Percentiles rank a stretch among this genome's conserved stretches.
Conservation (phyloP, 2,797 vertebrate genomes). For the Salmo trutta region DNA sequence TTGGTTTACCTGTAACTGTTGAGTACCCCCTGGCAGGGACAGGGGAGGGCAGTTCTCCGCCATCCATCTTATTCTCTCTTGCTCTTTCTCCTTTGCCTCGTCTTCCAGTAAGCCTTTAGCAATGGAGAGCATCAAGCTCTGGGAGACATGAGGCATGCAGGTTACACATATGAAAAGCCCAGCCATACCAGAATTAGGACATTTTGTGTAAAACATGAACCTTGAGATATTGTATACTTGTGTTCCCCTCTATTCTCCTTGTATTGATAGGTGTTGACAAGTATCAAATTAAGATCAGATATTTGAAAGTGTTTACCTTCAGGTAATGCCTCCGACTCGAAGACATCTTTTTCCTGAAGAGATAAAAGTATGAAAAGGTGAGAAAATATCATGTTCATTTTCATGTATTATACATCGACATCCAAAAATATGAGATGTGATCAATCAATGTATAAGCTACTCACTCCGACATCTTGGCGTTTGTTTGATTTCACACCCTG, state of each 20-base stretch:
- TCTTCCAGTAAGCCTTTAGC: conserved; percentile 86
- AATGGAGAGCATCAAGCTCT: conserved; percentile 96
- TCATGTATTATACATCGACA: background rate
- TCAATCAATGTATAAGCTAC: conserved; percentile 41
- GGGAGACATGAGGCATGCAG: conserved; percentile 13
- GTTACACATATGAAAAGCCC: background rate
- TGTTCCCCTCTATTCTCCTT: background rate
- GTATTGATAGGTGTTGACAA: background rate
- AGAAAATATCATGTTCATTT: background rate
- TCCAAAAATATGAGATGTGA: background rate
- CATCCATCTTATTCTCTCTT: conserved; percentile 84
- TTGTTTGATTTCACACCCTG: conserved; percentile 54
- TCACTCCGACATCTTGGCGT: conserved; percentile 77
- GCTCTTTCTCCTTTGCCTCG: conserved; percentile 77
- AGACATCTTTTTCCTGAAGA: conserved; percentile 85
- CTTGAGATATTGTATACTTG: background rate
- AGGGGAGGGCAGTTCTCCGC: conserved; percentile 81
- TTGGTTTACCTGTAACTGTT: conserved; percentile 85
- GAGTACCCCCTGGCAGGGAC: conserved; percentile 78
- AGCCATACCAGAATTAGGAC: background rate
- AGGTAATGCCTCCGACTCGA: conserved; percentile 91
- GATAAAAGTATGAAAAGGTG: background rate
- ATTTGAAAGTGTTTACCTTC: conserved; percentile 67
- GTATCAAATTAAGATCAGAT: background rate
- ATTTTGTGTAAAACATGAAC: background rate